These are phyloP conservation scores for Sclerurus mexicanus DNA, from an alignment of 2,113 vertebrate species.

Conservation along the genomic window DNA sequence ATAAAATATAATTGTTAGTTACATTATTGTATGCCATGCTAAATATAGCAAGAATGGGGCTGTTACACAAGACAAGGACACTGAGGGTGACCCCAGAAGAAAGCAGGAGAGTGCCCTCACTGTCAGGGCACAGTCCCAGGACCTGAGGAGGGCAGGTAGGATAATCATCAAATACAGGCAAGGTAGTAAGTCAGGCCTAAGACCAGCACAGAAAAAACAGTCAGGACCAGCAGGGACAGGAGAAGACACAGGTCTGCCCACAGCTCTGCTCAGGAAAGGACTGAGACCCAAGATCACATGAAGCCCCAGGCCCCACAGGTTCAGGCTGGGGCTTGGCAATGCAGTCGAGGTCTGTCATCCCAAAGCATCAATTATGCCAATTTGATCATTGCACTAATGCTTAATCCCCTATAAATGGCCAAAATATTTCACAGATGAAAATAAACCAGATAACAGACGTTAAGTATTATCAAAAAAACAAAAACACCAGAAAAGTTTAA, in stretches of 20 bases:
- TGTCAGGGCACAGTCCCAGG: background rate
- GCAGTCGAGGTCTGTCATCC: too few species aligned
- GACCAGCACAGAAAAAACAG: background rate
- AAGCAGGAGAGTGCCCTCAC: background rate
- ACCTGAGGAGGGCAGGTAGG: background rate
- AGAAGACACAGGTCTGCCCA: background rate
- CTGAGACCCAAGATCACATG: background rate
- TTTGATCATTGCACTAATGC: background rate
- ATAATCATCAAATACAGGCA: background rate
- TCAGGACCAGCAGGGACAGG: background rate
- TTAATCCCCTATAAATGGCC: background rate
- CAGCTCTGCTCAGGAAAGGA: background rate
- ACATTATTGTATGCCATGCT: background rate
- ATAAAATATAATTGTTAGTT: background rate
- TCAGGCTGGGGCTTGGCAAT: background rate
- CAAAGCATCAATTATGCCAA: background rate
- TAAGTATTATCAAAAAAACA: background rate
- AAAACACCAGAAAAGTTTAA: background rate
- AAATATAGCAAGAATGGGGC: background rate
- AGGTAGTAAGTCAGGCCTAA: background rate
- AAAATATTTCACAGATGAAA: background rate
- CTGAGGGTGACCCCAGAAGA: background rate
- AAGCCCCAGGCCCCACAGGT: background rate
- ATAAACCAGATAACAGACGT: background rate
- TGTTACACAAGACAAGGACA: background rate